Evolutionary conservation across 2,888 invertebrate species (phyloP).

Genomic region (Pardosa pseudoannulata): DNA sequence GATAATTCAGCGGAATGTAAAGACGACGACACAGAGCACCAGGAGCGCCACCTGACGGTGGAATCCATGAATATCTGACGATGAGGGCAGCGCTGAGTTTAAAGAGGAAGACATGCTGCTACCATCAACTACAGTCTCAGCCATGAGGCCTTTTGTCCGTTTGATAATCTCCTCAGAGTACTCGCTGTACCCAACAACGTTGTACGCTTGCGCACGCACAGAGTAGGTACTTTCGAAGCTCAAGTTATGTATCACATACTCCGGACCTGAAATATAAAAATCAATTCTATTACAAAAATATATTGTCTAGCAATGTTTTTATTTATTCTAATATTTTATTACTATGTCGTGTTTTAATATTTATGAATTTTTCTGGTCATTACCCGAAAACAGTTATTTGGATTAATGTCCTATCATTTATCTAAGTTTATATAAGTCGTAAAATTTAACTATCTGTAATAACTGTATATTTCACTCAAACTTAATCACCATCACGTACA

Average conservation of each 20-base stretch:
- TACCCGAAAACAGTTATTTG: no score
- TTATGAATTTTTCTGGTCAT: no score
- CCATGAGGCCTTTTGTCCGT: constrained; percentile 68
- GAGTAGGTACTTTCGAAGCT: constrained; percentile 68
- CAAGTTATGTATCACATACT: constrained; percentile 62
- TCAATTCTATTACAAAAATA: no score
- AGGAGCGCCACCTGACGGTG: constrained; percentile 8
- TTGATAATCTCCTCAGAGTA: constrained; percentile 66
- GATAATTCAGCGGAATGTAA: not conserved
- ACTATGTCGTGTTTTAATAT: no score
- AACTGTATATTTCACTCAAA: no score
- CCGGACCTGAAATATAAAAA: constrained; percentile 38
- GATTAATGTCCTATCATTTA: no score
- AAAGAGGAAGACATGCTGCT: constrained; percentile 64
- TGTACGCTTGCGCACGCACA: constrained; percentile 72
- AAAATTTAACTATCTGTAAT: no score
- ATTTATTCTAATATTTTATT: no score
- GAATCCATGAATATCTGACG: not conserved
- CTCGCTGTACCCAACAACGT: constrained; percentile 73
- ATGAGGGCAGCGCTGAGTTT: constrained; percentile 24
- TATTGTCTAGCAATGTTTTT: no score
- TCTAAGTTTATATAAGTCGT: no score
- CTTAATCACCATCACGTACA: no score
- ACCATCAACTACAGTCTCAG: constrained; percentile 64
- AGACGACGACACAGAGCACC: constrained; percentile 14